Percentiles rank a stretch among this genome's conserved stretches.
Conservation (phyloP, 2,797 vertebrate genomes). For the Geotrypetes seraphini region DNA sequence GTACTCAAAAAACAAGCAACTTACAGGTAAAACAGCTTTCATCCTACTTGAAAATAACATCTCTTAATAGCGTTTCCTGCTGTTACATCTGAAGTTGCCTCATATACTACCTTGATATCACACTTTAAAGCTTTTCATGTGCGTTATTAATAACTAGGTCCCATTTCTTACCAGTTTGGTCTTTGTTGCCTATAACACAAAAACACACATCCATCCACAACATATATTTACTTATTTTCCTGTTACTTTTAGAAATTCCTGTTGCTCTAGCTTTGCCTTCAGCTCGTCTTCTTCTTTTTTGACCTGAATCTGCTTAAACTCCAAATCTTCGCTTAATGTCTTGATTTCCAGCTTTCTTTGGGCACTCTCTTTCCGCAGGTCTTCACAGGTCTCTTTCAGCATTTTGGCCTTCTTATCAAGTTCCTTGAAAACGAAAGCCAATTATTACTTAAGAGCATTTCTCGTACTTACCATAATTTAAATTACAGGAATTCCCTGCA, state of each 20-base stretch:
- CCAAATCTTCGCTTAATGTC: conserved; percentile 63
- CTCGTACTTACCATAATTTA: background rate
- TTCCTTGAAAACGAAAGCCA: conserved; percentile 52
- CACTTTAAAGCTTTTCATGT: no score
- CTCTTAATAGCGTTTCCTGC: no score
- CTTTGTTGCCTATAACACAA: no score
- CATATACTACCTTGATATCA: no score
- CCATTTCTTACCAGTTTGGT: no score
- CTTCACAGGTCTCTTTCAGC: conserved; percentile 67
- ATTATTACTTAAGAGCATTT: background rate
- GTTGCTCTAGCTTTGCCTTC: conserved; percentile 48
- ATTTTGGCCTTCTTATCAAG: conserved; percentile 47
- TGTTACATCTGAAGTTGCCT: no score
- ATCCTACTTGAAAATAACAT: no score
- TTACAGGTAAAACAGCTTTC: no score
- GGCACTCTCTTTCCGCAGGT: conserved; percentile 66
- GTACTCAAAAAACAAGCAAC: no score
- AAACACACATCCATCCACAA: no score
- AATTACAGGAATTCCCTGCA: background rate
- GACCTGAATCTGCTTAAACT: conserved; percentile 49
- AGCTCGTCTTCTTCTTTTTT: conserved; percentile 60
- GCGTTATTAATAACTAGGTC: no score
- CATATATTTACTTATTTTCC: no score
- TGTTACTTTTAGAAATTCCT: conserved; percentile 68
- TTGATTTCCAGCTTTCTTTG: conserved; percentile 70